Evolutionary conservation across 2,888 invertebrate genomes (phyloP).

Genomic region (Megalurothrips usitatus): DNA sequence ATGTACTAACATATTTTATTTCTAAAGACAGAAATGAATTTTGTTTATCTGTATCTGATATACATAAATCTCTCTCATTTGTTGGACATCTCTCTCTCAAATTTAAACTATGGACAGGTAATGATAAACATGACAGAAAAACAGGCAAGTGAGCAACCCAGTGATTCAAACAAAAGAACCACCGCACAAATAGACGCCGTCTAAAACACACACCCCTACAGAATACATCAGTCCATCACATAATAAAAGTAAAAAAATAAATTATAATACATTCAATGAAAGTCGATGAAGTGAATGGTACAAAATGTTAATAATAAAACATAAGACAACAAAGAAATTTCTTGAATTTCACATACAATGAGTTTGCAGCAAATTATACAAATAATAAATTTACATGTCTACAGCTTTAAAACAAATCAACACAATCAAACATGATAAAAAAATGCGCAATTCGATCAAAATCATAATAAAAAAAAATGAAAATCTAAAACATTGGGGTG

Average conservation of each 20-base stretch:
- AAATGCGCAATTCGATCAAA: constrained; percentile 6
- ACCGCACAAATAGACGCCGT: constrained; percentile 1
- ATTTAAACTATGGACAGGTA: constrained; percentile 23
- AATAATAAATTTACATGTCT: constrained; percentile 25
- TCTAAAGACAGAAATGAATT: constrained; percentile 25
- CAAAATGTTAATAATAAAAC: constrained; percentile 23
- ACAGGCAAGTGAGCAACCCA: constrained; percentile 24
- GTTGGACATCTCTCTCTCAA: constrained; percentile 22
- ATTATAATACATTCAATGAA: constrained; percentile 17
- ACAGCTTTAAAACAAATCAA: constrained; percentile 23
- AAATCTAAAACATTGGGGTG: constrained; percentile 18
- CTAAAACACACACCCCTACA: constrained; percentile 22
- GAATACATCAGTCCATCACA: constrained; percentile 13
- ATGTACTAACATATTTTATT: constrained; percentile 26
- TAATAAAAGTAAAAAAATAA: constrained; percentile 19
- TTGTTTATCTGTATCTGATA: constrained; percentile 23
- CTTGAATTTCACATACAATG: not conserved
- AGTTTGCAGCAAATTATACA: constrained; percentile 11
- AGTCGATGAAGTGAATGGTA: constrained; percentile 20
- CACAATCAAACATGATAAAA: constrained; percentile 11
- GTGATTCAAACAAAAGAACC: constrained; percentile 15
- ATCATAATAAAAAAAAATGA: not conserved
- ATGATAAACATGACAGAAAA: constrained; percentile 17
- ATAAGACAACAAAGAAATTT: constrained; percentile 2
- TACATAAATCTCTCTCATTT: constrained; percentile 27